These are phyloP conservation scores for Willowsia nigromaculata DNA, from an alignment of 2,888 invertebrate genomes.

Conservation along the genomic window DNA sequence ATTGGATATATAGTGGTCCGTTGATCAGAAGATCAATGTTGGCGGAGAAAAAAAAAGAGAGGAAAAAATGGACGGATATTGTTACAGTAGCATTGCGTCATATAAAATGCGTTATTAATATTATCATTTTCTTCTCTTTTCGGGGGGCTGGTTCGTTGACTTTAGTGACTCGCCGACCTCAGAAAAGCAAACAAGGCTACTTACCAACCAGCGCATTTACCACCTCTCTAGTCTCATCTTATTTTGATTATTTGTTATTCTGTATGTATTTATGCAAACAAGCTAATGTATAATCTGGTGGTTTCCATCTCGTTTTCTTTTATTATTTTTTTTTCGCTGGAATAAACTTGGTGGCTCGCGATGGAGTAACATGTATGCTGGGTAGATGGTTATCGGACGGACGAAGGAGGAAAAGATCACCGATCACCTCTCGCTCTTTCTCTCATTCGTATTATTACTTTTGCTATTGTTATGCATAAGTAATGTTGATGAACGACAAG, in stretches of 20 bases:
- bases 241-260: background rate
- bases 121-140: background rate
- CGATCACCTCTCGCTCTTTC: background rate
- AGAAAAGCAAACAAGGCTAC: no score
- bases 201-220: no score
- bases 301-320: slow-evolving; percentile 13
- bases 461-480: slow-evolving; percentile 13
- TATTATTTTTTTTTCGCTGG: background rate
- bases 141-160: background rate
- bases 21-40: background rate
- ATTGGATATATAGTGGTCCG: background rate
- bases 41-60: background rate
- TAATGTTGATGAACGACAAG: slow-evolving; percentile 3
- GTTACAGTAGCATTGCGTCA: background rate
- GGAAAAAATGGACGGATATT: background rate
- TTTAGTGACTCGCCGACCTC: no score
- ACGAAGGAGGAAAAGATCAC: background rate
- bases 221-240: no score
- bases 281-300: slow-evolving; percentile 16
- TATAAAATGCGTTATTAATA: background rate
- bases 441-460: background rate
- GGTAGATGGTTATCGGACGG: slow-evolving; percentile 37
- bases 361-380: background rate
- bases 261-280: slow-evolving; percentile 53
- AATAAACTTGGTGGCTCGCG: background rate